Percentiles rank a stretch among this genome's conserved stretches.
phyloP scores from a whole-genome alignment of 92 coral and sea anemone genomes.

The Phenganax stokvisi region DNA sequence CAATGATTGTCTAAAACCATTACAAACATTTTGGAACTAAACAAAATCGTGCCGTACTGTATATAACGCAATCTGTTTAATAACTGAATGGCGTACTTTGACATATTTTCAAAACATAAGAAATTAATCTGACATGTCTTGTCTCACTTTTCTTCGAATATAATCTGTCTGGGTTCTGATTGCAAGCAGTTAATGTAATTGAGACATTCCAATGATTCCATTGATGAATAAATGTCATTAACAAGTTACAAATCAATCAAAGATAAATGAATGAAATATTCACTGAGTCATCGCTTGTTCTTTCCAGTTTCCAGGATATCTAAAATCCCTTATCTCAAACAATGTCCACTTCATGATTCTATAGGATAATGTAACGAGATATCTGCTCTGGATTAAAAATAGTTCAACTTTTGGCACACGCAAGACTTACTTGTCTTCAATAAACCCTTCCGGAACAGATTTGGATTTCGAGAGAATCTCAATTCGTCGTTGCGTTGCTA shows the following conservation, averaged over 20 bases:
- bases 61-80: not conserved
- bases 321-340: too few species aligned
- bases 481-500: conserved; percentile 54
- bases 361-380: not conserved
- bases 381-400: not conserved
- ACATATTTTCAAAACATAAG: not conserved
- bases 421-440: conserved; percentile 72
- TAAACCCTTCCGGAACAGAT: conserved; percentile 75
- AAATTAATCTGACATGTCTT: not conserved
- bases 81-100: not conserved
- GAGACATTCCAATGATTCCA: not conserved
- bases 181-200: not conserved
- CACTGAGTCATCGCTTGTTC: too few species aligned
- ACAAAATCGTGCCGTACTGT: not conserved
- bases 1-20: conserved; percentile 68
- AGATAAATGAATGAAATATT: too few species aligned
- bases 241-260: too few species aligned
- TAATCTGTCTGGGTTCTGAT: not conserved
- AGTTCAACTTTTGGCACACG: not conserved
- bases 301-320: too few species aligned
- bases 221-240: too few species aligned
- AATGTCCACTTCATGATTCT: too few species aligned
- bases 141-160: not conserved
- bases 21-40: not conserved
- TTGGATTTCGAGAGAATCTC: conserved; percentile 64